These are phyloP conservation scores for Paramacrobiotus metropolitanus DNA, from an alignment of 1,140 invertebrate genomes.

Conservation along the genomic window DNA sequence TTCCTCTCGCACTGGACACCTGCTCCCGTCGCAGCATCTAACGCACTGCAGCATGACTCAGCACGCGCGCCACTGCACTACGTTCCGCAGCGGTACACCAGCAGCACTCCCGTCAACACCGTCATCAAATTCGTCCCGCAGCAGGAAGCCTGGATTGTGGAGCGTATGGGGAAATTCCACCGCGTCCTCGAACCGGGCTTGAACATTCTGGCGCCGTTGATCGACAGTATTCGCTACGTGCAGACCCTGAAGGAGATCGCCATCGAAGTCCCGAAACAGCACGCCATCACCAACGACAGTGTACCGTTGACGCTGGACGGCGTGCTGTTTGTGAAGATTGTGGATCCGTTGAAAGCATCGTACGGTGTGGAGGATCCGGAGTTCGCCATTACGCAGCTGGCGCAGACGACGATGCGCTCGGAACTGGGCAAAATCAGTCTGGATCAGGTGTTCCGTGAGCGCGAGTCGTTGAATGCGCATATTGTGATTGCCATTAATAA, in stretches of 20 bases:
- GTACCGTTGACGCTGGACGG: slow-evolving; percentile 90
- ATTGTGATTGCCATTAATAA: slow-evolving; percentile 94
- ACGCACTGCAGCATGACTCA: too few relatives aligned
- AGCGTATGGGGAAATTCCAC: slow-evolving; percentile 92
- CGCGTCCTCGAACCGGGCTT: slow-evolving; percentile 77
- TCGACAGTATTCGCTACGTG: slow-evolving; percentile 88
- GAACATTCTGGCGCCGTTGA: slow-evolving; percentile 69
- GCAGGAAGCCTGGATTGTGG: slow-evolving; percentile 96
- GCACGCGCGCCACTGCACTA: too few relatives aligned
- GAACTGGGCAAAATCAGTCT: slow-evolving; percentile 94
- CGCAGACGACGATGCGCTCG: slow-evolving; percentile 96
- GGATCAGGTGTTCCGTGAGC: slow-evolving; percentile 86
- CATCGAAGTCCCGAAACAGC: slow-evolving; percentile 95
- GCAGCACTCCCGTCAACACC: slow-evolving; percentile 69
- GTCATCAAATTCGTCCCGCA: slow-evolving; percentile 92
- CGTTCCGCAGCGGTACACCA: too few relatives aligned
- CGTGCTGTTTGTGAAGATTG: slow-evolving; percentile 76
- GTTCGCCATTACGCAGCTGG: slow-evolving; percentile 93
- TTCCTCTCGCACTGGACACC: too few relatives aligned
- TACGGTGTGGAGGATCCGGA: slow-evolving; percentile 99
- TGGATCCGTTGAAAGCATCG: slow-evolving; percentile 79
- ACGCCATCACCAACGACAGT: slow-evolving; percentile 90
- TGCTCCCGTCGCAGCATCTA: too few relatives aligned
- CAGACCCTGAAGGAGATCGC: slow-evolving; percentile 98
- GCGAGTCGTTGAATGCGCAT: slow-evolving; percentile 77